These are phyloP conservation scores for Pogonomyrmex barbatus DNA, from an alignment of 1,140 invertebrate genomes.

Conservation along the genomic window DNA sequence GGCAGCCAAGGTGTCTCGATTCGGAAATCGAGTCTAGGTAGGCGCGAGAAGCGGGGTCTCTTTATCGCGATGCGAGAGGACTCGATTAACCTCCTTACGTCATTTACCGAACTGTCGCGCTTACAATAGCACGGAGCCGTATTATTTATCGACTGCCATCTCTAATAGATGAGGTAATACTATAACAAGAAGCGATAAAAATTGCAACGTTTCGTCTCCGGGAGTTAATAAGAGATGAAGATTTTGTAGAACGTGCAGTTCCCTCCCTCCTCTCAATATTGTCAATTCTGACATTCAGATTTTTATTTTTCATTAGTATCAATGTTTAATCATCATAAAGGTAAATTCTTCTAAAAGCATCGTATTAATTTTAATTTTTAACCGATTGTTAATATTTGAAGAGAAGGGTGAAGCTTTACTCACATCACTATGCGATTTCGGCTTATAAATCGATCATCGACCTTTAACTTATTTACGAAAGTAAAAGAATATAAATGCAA, in stretches of 20 bases:
- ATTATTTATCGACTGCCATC: conserved; percentile 55
- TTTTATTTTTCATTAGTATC: conserved; percentile 48
- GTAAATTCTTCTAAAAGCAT: conserved; percentile 34
- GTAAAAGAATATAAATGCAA: conserved; percentile 3
- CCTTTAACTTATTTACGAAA: conserved; percentile 20
- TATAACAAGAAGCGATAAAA: conserved; percentile 53
- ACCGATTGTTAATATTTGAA: conserved; percentile 39
- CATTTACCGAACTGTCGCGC: conserved; percentile 46
- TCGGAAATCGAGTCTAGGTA: conserved; percentile 58
- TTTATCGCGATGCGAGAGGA: conserved; percentile 60
- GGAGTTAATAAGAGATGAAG: conserved; percentile 46
- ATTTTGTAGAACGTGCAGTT: conserved; percentile 20
- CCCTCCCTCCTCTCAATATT: neutral
- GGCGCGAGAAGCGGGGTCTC: conserved; percentile 21
- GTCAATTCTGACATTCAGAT: conserved; percentile 40
- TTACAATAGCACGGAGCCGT: conserved; percentile 48
- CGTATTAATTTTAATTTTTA: conserved; percentile 44
- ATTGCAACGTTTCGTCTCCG: conserved; percentile 27
- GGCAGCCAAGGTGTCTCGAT: conserved; percentile 26
- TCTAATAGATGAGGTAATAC: conserved; percentile 50
- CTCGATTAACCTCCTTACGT: conserved; percentile 63
- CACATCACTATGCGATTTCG: conserved; percentile 28
- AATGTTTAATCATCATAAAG: conserved; percentile 21
- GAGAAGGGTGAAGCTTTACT: neutral
- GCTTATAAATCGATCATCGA: neutral